Base-by-base conservation (phyloP, 2,113 vertebrate species). In the Empidonax alnorum region DNA sequence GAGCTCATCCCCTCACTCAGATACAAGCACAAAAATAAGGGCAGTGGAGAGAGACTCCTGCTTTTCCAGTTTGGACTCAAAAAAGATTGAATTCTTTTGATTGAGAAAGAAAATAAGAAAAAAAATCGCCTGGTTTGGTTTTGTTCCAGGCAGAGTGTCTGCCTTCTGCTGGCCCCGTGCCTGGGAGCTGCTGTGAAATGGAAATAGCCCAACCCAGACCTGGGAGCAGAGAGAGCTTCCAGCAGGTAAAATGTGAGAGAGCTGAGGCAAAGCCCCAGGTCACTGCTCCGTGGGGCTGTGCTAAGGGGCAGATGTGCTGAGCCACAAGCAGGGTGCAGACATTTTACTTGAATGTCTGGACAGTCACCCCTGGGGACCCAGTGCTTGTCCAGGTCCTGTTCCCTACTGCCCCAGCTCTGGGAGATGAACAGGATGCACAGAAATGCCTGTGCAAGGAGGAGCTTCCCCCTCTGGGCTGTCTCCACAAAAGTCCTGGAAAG, bases 61-160 rank as follows among this genome's bases (percentile, higher is more conserved):
- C 30, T 86, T 94, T 89, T 61, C 75, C 7, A 47, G 27, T 75
- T 56, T 52, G n/a, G 46, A 68, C 22, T 76, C 30, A 86, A 76
- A 2, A 39, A 82, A 75, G 33, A 90, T 52, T 39, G 12, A 21
- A 8, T 3, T 28, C 71, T 62, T 83, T 37, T 25, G 0, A 66
- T 15, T 68, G 52, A 82, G 56, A 67, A 81, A 7, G 30, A 1
- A 12, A 52, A 83, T 65, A 74, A n/a, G 0, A 12, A 3, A n/a
- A 72, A 44, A 62, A 3, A 5, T 69, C 24, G 17, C 50, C 19
- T 66, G 21, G 1, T 87, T 78, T 90, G 86, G 53, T 27, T 83
- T 90, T 65, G 53, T 80, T 92, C 93, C 79, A 92, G 67, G 53
- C 49, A 56, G 74, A 90, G 37, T 2, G 1, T 92, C 89, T 94